Evolutionary conservation across 92 coral and sea anemone species (phyloP).

Genomic region (Siderastrea siderea): DNA sequence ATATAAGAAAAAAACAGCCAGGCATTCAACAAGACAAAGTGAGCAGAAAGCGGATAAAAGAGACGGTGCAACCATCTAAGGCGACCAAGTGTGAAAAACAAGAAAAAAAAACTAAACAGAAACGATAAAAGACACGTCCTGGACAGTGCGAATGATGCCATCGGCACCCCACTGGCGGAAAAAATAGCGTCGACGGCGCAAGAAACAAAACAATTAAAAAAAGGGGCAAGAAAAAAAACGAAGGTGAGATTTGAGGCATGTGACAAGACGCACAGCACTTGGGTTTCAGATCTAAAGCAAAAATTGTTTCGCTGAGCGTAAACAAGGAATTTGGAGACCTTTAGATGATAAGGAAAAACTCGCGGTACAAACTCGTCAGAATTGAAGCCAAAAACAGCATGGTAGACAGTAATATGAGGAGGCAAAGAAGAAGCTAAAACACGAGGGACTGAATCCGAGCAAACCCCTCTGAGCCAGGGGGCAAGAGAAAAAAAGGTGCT

Average conservation of each 20-base stretch:
- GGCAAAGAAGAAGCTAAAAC: not conserved
- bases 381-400: constrained; percentile 15
- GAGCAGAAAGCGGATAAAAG: no score
- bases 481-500: constrained; percentile 36
- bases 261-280: not conserved
- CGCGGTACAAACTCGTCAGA: constrained; percentile 1
- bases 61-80: no score
- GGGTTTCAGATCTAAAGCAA: constrained; percentile 18
- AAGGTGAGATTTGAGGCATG: not conserved
- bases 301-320: constrained; percentile 30
- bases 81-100: no score
- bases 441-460: constrained; percentile 23
- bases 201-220: constrained; percentile 4
- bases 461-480: constrained; percentile 29
- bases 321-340: constrained; percentile 17
- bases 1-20: no score
- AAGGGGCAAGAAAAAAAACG: not conserved
- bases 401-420: not conserved
- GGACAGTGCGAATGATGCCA: no score
- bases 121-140: no score
- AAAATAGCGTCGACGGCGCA: not conserved
- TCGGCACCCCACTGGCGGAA: not conserved
- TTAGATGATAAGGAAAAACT: not conserved
- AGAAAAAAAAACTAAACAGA: no score
- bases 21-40: no score